Evolutionary conservation across 2,113 vertebrate genomes (phyloP).

Genomic region (Oceanites oceanicus): DNA sequence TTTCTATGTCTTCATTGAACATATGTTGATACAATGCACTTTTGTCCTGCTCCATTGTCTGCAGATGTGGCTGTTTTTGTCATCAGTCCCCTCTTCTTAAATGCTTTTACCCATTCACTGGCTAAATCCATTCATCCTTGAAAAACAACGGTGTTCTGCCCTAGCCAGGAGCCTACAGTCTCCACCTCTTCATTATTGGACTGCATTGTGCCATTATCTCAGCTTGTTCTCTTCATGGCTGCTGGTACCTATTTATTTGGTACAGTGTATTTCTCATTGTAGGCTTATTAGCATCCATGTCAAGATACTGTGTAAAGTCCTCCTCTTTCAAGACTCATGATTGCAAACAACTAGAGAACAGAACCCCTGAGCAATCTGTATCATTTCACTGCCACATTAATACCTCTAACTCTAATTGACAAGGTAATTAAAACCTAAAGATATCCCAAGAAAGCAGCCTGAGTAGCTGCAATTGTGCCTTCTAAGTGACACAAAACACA

Average conservation of each 20-base stretch:
- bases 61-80: background rate
- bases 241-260: slow-evolving; percentile 27
- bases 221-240: slow-evolving; percentile 9
- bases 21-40: background rate
- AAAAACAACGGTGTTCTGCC: background rate
- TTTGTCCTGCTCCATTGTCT: background rate
- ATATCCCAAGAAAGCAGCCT: slow-evolving; percentile 19
- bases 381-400: slow-evolving; percentile 26
- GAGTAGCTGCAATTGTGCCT: background rate
- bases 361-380: slow-evolving; percentile 2
- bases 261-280: background rate
- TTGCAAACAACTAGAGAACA: slow-evolving; percentile 32
- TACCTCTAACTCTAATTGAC: slow-evolving; percentile 56
- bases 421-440: slow-evolving; percentile 45
- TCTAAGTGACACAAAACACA: background rate
- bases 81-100: background rate
- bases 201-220: background rate
- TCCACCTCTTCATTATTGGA: background rate
- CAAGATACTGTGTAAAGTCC: slow-evolving; percentile 38
- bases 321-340: slow-evolving; percentile 13
- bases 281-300: slow-evolving; percentile 30
- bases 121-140: background rate
- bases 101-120: background rate
- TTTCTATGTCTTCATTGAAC: background rate
- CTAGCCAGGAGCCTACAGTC: background rate